These are phyloP conservation scores for Colius striatus DNA, from an alignment of 2,113 vertebrate genomes.

Conservation along the genomic window DNA sequence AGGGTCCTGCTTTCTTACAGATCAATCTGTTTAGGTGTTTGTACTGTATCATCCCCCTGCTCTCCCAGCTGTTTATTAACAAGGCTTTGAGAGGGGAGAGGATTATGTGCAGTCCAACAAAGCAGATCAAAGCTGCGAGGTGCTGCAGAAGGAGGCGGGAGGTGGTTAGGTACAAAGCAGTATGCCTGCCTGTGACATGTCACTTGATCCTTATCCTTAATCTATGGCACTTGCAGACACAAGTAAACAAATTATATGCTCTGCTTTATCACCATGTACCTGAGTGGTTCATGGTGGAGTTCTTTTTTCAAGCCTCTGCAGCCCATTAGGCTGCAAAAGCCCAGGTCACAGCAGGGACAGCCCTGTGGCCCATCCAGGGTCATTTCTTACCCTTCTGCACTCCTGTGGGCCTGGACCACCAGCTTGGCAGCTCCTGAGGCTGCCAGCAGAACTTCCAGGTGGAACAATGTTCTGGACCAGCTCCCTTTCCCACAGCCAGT, in stretches of 20 bases:
- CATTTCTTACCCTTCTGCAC: background rate
- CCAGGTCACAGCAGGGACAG: background rate
- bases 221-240: rapidly evolving
- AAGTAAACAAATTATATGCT: background rate
- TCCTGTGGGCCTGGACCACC: background rate
- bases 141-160: background rate
- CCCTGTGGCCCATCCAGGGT: rapidly evolving
- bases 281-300: background rate
- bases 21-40: background rate
- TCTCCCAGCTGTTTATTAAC: background rate
- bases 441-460: background rate
- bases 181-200: background rate
- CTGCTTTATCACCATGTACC: background rate
- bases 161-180: background rate
- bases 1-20: background rate
- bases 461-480: background rate
- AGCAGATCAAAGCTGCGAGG: background rate
- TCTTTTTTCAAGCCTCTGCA: background rate
- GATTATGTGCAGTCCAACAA: background rate
- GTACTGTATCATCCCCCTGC: background rate
- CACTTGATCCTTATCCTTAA: background rate
- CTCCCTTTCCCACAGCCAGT: background rate
- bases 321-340: background rate
- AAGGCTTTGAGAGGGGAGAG: background rate
- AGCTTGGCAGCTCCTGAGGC: background rate